Evolutionary conservation across 1,140 invertebrate genomes (phyloP).

Genomic region (Pristionchus pacificus): DNA sequence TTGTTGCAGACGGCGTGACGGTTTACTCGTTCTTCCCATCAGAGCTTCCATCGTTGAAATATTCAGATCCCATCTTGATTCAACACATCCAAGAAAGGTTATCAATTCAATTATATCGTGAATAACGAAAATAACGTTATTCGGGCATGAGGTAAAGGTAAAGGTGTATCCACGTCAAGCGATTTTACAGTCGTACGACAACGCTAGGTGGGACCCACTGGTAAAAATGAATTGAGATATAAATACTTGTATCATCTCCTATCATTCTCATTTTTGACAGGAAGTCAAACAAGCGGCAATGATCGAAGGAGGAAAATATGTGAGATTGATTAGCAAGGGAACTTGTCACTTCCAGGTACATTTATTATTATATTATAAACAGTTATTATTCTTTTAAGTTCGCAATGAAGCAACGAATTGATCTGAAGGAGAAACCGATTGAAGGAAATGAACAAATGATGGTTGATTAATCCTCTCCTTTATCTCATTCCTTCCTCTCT

Average conservation of each 20-base stretch:
- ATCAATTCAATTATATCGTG: neutral
- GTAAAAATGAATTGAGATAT: neutral
- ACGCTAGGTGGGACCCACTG: too few species aligned
- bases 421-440: conserved; percentile 44
- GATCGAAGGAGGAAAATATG: conserved; percentile 41
- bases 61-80: neutral
- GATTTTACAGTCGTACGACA: too few species aligned
- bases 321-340: conserved; percentile 48
- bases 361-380: conserved; percentile 11
- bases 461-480: conserved; percentile 17
- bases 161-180: too few species aligned
- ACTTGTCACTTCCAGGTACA: conserved; percentile 53
- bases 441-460: conserved; percentile 22
- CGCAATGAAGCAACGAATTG: conserved; percentile 51
- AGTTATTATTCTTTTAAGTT: conserved; percentile 39
- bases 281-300: conserved; percentile 36
- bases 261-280: neutral
- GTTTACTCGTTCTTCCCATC: conserved; percentile 10
- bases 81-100: neutral
- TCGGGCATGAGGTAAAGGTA: too few species aligned
- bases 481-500: conserved; percentile 7
- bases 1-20: neutral
- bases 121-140: neutral
- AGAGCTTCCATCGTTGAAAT: conserved; percentile 5
- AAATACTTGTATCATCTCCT: neutral